Conservation (phyloP, 2,888 invertebrate species). For the Leucania comma region DNA sequence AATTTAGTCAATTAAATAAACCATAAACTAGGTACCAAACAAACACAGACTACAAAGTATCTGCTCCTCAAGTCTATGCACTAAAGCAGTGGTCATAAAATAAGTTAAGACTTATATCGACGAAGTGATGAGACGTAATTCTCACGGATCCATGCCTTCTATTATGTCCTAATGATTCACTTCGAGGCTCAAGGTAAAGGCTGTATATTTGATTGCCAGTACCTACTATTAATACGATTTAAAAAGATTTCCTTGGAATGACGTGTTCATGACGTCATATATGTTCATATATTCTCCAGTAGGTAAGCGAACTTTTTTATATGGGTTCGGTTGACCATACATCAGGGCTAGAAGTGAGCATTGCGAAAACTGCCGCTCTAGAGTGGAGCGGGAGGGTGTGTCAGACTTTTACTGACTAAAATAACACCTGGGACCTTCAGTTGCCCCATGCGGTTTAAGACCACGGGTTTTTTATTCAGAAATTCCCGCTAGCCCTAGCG, state of each 20-base stretch:
- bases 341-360: not conserved
- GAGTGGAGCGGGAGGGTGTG: too few relatives aligned
- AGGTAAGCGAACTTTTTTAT: too few relatives aligned
- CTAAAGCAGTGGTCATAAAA: not conserved
- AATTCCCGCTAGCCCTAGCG: too few relatives aligned
- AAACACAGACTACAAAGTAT: not conserved
- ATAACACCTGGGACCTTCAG: too few relatives aligned
- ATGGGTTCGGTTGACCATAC: not conserved
- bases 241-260: conserved; percentile 22
- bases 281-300: not conserved
- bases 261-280: conserved; percentile 27
- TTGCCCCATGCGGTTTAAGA: too few relatives aligned
- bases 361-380: not conserved
- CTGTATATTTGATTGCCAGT: conserved; percentile 27
- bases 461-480: too few relatives aligned
- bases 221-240: conserved; percentile 3
- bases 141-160: conserved; percentile 31
- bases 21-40: not conserved
- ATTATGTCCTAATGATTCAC: conserved; percentile 44
- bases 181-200: conserved; percentile 41
- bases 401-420: too few relatives aligned
- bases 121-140: not conserved
- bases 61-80: not conserved
- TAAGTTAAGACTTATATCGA: conserved; percentile 4
- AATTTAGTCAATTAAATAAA: too few relatives aligned